phyloP scores from a whole-genome alignment of 2,888 invertebrate species.

The Ceramica pisi region DNA sequence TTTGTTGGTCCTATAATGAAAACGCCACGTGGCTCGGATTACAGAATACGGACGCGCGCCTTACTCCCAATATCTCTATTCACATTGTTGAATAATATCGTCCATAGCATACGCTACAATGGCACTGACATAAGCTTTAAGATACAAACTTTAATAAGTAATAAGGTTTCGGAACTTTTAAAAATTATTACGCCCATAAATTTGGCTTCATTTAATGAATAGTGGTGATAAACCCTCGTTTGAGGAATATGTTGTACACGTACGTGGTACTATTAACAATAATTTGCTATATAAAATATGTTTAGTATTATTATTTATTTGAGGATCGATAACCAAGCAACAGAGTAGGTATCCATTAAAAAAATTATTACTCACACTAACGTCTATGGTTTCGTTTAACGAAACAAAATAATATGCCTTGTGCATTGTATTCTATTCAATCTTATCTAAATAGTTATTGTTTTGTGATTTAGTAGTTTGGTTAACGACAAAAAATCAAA shows the following conservation, averaged over 20 bases:
- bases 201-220: slow-evolving; percentile 80
- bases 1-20: slow-evolving; percentile 87
- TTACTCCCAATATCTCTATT: slow-evolving; percentile 75
- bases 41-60: slow-evolving; percentile 74
- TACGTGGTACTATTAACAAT: slow-evolving; percentile 65
- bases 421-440: neutral
- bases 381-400: neutral
- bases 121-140: slow-evolving; percentile 67
- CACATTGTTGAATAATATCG: slow-evolving; percentile 68
- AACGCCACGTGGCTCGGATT: slow-evolving; percentile 87
- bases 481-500: neutral
- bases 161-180: slow-evolving; percentile 78
- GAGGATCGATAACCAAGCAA: slow-evolving; percentile 11
- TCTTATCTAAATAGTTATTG: slow-evolving; percentile 3
- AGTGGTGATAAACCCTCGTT: slow-evolving; percentile 74
- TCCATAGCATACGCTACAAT: slow-evolving; percentile 50
- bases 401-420: no score
- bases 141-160: slow-evolving; percentile 82
- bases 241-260: slow-evolving; percentile 75
- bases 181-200: slow-evolving; percentile 83
- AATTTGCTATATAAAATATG: slow-evolving; percentile 24
- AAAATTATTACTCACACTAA: no score
- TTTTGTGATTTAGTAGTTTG: neutral
- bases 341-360: neutral
- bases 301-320: slow-evolving; percentile 3